Evolutionary conservation across 23 tunicate species (phyloP), one percentile per base, ranked within the genome.

Genomic region (Styela plicata): DNA sequence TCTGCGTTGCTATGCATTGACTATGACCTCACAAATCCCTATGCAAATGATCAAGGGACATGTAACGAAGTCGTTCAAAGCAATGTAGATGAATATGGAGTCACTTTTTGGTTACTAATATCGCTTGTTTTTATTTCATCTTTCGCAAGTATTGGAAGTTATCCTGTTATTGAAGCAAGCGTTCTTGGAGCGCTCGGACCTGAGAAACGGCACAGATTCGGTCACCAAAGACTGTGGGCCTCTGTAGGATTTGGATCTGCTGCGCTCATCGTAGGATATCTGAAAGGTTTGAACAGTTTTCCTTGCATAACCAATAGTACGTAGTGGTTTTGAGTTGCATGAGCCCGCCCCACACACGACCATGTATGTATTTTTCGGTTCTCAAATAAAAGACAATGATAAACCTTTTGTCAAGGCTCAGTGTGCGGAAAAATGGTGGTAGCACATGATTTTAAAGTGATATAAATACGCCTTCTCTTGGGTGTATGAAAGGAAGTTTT

Each of bases 221-320:
- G 91, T 31, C 26, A 26, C 20, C 91, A 87, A 63, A 32, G 91
- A 19, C 37, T 87, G 67, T 87, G 91, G 91, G 91, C 87, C 1
- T 37, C 86, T 23, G 66, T 87, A 16, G 91, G 91, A 30, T 87
- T 70, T 27, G 91, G 91, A 20, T 31, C 30, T 1, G 64, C 81
- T 1, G 68, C 86, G 1, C 73, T 87, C 31, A 3, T 74, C 1
- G 31, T 66, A 2, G 91, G 91, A 2, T 82, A 31, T 28, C 22
- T 87, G 36, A 87, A 87, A 73, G 91, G 91, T 87, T 16, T 30
- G 66, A 24, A n/a, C 3, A 16, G 81, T 17, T 76, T 22, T 36
- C 20, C 3, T 74, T 31, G n/a, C n/a, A n/a, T n/a, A n/a, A n/a
- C n/a, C n/a, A n/a, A n/a, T n/a, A n/a, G n/a, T n/a, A n/a, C n/a